Percentiles rank a stretch among this genome's conserved stretches.
These are phyloP conservation scores for Dioctria linearis DNA, from an alignment of 2,888 invertebrate genomes.

Conservation along the genomic window DNA sequence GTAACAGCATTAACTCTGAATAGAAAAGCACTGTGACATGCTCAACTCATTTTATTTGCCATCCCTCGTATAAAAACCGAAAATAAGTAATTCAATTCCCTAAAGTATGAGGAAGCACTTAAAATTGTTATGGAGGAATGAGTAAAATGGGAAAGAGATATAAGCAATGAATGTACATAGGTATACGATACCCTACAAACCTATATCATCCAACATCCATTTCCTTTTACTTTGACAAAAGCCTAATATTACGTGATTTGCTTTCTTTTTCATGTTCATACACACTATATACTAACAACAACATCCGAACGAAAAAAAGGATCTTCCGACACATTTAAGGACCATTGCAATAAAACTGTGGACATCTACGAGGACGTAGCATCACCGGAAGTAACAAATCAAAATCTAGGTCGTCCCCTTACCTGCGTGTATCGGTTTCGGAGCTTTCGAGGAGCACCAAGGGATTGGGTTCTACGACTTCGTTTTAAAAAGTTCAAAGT, in stretches of 20 bases:
- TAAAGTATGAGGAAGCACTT: too few species aligned
- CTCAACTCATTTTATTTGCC: too few species aligned
- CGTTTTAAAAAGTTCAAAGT: constrained; percentile 95
- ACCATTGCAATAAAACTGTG: constrained; percentile 94
- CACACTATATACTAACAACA: constrained; percentile 1
- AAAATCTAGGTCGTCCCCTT: constrained; percentile 87
- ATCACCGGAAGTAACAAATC: constrained; percentile 86
- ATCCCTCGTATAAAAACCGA: too few species aligned
- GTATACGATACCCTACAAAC: too few species aligned
- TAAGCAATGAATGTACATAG: too few species aligned
- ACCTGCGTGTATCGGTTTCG: constrained; percentile 93
- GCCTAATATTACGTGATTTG: constrained; percentile 36
- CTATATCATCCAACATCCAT: not conserved
- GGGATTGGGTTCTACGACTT: constrained; percentile 91
- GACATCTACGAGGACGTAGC: constrained; percentile 94
- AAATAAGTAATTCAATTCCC: too few species aligned
- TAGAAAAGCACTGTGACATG: too few species aligned
- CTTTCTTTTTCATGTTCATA: constrained; percentile 43
- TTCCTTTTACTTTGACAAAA: constrained; percentile 18
- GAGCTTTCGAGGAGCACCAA: constrained; percentile 87
- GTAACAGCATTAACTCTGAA: too few species aligned
- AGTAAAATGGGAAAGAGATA: too few species aligned
- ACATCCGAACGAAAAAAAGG: constrained; percentile 53
- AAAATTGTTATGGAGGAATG: too few species aligned
- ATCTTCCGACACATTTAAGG: constrained; percentile 73